phyloP scores from a whole-genome alignment of 2,888 invertebrate genomes.

The Baronia brevicornis region DNA sequence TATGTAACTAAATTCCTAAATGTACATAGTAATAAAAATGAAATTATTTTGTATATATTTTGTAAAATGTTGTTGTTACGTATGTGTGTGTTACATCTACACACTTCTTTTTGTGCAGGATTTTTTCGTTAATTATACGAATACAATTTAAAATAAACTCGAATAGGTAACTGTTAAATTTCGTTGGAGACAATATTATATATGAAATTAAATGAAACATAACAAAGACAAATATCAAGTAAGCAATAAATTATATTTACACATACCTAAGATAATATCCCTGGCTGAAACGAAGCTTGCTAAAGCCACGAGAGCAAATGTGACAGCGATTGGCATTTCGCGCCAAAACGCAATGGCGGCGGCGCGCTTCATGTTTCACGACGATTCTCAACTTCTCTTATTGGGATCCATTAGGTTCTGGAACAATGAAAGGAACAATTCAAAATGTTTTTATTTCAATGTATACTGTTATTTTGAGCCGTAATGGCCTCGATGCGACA shows the following conservation, averaged over 20 bases:
- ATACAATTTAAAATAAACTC: too few relatives aligned
- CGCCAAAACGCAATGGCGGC: slow-evolving; percentile 59
- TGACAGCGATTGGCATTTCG: slow-evolving; percentile 58
- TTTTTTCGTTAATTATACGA: too few relatives aligned
- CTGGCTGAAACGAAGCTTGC: slow-evolving; percentile 48
- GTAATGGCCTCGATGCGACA: not conserved
- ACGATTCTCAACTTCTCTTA: slow-evolving; percentile 49
- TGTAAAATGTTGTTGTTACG: too few relatives aligned
- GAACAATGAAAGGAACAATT: slow-evolving; percentile 40
- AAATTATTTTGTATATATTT: too few relatives aligned
- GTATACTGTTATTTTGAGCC: slow-evolving; percentile 8
- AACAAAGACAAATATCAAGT: slow-evolving; percentile 16
- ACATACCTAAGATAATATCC: slow-evolving; percentile 62
- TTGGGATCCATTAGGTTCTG: slow-evolving; percentile 69
- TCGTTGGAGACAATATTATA: slow-evolving; percentile 20
- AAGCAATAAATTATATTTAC: too few relatives aligned
- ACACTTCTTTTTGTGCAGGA: too few relatives aligned
- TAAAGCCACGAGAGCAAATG: slow-evolving; percentile 40
- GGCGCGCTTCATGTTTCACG: slow-evolving; percentile 53
- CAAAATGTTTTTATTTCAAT: slow-evolving; percentile 17
- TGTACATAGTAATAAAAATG: too few relatives aligned
- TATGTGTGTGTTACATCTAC: too few relatives aligned
- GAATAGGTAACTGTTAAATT: slow-evolving; percentile 8
- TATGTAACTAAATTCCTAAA: too few relatives aligned
- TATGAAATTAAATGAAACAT: slow-evolving; percentile 17